Base-by-base conservation (phyloP, 2,888 invertebrate genomes). In the Cheilosia variabilis region DNA sequence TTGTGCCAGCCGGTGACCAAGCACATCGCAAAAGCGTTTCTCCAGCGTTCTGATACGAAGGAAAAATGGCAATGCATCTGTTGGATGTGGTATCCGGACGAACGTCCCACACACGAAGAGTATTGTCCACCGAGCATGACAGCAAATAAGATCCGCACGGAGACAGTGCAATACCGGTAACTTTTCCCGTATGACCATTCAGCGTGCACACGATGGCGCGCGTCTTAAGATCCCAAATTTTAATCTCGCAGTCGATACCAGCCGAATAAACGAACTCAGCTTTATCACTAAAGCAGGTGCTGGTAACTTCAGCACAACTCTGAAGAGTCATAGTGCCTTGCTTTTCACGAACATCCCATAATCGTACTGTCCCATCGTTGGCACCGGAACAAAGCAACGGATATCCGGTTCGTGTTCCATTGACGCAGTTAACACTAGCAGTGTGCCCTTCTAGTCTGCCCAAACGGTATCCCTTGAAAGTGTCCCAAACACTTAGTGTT, bases 41-140 rank as follows among this genome's bases (percentile, higher is more conserved):
- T 92, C 98, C 99, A 93, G 98, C 98, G 92, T 99, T 98, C 89
- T 98, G 97, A 93, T 99, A 98, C 0, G 98, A 98, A 9, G 96
- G 95, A 87, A 98, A 94, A 50, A 98, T 95, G 92, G 98, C 98
- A 0, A 98, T 96, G 92, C 98, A 98, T 87, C 99, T 94, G 90
- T 98, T 98, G 50, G 95, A 94, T 0, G 98, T 97, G 1, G 97
- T 98, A 93, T 97, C 99, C 0, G 99, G 98, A 24, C 99, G 94
- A 68, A 99, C 95, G 93, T 99, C 99, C 99, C 99, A 99, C 89
- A 99, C 97, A 78, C 98, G 94, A 34, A 98, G 93, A 2, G 98
- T 97, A 90, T 96, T 97, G 92, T 99, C 99, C 98, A 99, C 99
- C 0, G 97, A 94, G 93, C 99, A 99, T 0, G 98, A 97, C 15